Percentiles rank a stretch among this genome's conserved stretches.
These are phyloP conservation scores for Cartodere bifasciata DNA, from an alignment of 2,888 invertebrate species.

Conservation along the genomic window DNA sequence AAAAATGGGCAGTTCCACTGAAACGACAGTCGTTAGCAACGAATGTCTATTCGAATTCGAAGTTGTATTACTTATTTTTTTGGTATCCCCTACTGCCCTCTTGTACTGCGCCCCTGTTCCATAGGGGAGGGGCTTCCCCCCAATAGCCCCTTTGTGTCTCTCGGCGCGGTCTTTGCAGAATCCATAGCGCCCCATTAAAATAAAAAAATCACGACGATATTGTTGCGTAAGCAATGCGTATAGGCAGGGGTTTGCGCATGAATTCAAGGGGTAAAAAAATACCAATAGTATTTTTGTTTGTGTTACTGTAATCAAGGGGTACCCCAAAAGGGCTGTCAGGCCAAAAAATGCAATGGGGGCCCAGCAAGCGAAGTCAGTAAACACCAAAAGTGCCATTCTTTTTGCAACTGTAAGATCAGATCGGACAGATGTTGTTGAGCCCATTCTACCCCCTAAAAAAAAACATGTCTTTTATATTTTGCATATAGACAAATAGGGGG, in stretches of 20 bases:
- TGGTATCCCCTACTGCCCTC: slow-evolving; percentile 18
- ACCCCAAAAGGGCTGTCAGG: slow-evolving; percentile 48
- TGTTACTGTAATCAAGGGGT: slow-evolving; percentile 45
- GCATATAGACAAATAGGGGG: too few species aligned
- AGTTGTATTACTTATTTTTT: slow-evolving; percentile 22
- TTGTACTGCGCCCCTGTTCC: slow-evolving; percentile 30
- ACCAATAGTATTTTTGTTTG: slow-evolving; percentile 45
- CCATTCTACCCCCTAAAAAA: slow-evolving; percentile 45
- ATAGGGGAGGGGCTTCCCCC: slow-evolving; percentile 32
- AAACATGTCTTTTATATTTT: too few species aligned
- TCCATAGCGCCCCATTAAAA: slow-evolving; percentile 39
- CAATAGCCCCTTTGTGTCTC: slow-evolving; percentile 35
- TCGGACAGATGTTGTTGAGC: slow-evolving; percentile 34
- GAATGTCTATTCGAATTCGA: slow-evolving; percentile 28
- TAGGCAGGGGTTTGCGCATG: slow-evolving; percentile 55
- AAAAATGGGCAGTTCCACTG: slow-evolving; percentile 29
- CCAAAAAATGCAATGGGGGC: slow-evolving; percentile 56
- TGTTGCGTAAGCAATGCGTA: slow-evolving; percentile 56
- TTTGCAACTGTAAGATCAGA: slow-evolving; percentile 45
- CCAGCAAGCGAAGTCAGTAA: slow-evolving; percentile 50
- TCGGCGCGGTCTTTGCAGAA: slow-evolving; percentile 35
- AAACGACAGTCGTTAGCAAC: slow-evolving; percentile 32
- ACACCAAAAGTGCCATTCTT: slow-evolving; percentile 52
- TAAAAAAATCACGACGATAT: slow-evolving; percentile 45
- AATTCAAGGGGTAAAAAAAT: slow-evolving; percentile 56